Evolutionary conservation across 2,797 vertebrate genomes (phyloP).

Genomic region (Lithobates pipiens): DNA sequence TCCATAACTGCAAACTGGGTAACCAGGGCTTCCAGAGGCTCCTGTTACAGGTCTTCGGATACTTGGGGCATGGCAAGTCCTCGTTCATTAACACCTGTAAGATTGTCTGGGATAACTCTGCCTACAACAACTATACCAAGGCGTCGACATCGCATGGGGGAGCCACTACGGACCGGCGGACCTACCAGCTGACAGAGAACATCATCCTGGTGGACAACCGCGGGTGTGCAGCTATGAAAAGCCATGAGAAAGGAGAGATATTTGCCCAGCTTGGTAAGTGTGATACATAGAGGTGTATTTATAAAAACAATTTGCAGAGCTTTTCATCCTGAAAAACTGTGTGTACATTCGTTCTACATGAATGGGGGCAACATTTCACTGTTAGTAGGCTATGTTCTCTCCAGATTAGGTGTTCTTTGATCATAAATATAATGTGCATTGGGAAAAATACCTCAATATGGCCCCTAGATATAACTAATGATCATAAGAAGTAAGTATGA

Average conservation of each 20-base stretch:
- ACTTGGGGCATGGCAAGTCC: conserved; percentile 19
- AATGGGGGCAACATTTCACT: too few relatives aligned
- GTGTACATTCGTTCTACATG: too few relatives aligned
- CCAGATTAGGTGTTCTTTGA: too few relatives aligned
- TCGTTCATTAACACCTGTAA: conserved; percentile 28
- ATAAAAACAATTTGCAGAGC: too few relatives aligned
- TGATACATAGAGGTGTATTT: neutral
- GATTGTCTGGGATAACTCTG: neutral
- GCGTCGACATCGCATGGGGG: neutral
- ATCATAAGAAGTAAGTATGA: too few relatives aligned
- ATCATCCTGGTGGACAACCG: conserved; percentile 25
- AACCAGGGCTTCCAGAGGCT: conserved; percentile 7
- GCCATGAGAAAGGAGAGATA: conserved; percentile 1
- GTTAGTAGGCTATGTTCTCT: too few relatives aligned
- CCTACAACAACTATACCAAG: neutral
- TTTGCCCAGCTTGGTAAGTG: conserved; percentile 39
- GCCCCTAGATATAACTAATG: too few relatives aligned
- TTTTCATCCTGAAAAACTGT: too few relatives aligned
- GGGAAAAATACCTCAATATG: too few relatives aligned
- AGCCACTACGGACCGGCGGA: neutral
- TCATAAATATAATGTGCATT: too few relatives aligned
- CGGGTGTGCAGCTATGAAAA: neutral
- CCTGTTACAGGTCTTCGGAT: conserved; percentile 22
- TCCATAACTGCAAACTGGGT: conserved; percentile 7
- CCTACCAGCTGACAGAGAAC: conserved; percentile 15